Evolutionary conservation across 1,140 invertebrate genomes (phyloP).

Genomic region (Drosophila lowei): DNA sequence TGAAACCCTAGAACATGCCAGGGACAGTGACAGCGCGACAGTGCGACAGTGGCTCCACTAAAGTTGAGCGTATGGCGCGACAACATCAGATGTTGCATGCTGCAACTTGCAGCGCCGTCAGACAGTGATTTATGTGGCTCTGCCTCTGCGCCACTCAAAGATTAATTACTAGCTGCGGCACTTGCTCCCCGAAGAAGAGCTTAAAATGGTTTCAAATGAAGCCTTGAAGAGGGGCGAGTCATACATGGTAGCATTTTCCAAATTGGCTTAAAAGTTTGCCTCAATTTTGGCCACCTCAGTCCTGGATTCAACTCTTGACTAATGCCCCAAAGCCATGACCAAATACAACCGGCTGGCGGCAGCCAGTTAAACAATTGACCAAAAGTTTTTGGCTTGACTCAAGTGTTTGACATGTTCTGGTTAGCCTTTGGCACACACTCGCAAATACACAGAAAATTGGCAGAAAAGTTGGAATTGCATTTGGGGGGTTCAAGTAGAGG

Average conservation of each 20-base stretch:
- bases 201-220: too few relatives aligned
- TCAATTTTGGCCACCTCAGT: conserved; percentile 17
- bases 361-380: conserved; percentile 36
- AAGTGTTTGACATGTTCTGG: conserved; percentile 48
- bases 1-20: not conserved
- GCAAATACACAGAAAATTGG: conserved; percentile 12
- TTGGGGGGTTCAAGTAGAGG: not conserved
- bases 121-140: conserved; percentile 62
- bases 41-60: conserved; percentile 26
- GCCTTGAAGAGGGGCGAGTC: not conserved
- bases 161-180: conserved; percentile 32
- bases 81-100: conserved; percentile 2
- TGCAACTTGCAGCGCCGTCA: conserved; percentile 28
- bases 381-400: conserved; percentile 29
- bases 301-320: conserved; percentile 8
- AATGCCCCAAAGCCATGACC: conserved; percentile 22
- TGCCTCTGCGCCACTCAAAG: conserved; percentile 20
- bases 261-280: conserved; percentile 28
- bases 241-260: not conserved
- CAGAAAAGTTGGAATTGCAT: conserved; percentile 30
- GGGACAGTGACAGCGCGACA: conserved; percentile 2
- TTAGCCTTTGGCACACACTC: conserved; percentile 14
- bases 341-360: not conserved
- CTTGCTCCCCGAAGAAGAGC: not conserved
- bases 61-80: conserved; percentile 53